Evolutionary conservation across 2,888 invertebrate genomes (phyloP).

Genomic region (Dynastes tityus): DNA sequence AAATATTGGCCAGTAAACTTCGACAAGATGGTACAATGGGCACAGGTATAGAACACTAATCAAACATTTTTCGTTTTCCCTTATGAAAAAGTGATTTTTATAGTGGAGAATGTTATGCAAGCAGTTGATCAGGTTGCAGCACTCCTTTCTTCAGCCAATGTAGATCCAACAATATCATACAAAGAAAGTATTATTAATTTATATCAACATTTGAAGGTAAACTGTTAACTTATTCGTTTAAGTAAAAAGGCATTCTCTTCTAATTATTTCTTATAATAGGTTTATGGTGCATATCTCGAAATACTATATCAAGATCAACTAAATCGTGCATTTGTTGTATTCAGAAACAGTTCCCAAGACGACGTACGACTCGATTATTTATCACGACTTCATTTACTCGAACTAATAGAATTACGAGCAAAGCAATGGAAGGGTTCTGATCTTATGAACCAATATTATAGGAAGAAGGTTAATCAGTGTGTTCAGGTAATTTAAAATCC

Average conservation of each 20-base stretch:
- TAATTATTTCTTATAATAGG: constrained; percentile 58
- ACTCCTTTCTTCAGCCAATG: constrained; percentile 83
- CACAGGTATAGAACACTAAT: constrained; percentile 63
- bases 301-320: constrained; percentile 88
- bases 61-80: neutral
- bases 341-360: constrained; percentile 92
- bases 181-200: constrained; percentile 84
- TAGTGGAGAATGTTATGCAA: constrained; percentile 87
- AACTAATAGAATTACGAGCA: constrained; percentile 93
- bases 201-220: constrained; percentile 85
- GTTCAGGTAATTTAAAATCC: constrained; percentile 60
- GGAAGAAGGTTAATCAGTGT: constrained; percentile 71
- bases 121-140: constrained; percentile 87
- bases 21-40: constrained; percentile 69
- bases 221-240: constrained; percentile 54
- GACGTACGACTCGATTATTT: constrained; percentile 89
- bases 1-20: constrained; percentile 68
- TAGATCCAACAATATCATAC: constrained; percentile 76
- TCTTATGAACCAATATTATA: constrained; percentile 89
- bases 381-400: constrained; percentile 90
- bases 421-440: constrained; percentile 92
- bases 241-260: neutral
- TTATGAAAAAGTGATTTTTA: constrained; percentile 60
- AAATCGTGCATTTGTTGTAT: constrained; percentile 88
- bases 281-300: constrained; percentile 86